Conservation (phyloP, 2,888 invertebrate genomes). For the Scaptomyza cyrtandrae region DNA sequence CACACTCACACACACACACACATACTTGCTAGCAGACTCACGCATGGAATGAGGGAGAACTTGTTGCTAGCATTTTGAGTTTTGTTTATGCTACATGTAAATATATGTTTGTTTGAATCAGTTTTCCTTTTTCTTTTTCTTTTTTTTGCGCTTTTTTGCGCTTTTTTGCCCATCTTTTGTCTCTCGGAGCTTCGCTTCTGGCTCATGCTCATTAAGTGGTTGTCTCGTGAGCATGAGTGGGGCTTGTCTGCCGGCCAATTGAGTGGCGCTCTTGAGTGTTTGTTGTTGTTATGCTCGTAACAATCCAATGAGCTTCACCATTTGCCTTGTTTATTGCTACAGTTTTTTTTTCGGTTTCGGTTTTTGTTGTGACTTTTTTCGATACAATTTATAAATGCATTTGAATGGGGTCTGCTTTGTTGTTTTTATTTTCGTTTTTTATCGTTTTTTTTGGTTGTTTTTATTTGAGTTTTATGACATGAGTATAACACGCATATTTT, state of each 20-base stretch:
- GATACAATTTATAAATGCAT: conserved; percentile 67
- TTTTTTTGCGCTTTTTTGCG: conserved; percentile 21
- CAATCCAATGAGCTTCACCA: conserved; percentile 67
- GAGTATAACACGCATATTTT: conserved; percentile 53
- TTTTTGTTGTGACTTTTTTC: conserved; percentile 38
- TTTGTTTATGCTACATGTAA: conserved; percentile 47
- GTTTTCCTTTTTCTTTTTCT: conserved; percentile 6
- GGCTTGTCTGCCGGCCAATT: conserved; percentile 59
- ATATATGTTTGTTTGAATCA: conserved; percentile 6
- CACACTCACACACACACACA: conserved; percentile 7
- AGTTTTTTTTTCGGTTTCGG: conserved; percentile 15
- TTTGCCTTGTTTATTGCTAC: conserved; percentile 61
- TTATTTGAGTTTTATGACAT: conserved; percentile 63
- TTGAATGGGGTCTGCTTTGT: conserved; percentile 59
- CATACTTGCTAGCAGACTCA: conserved; percentile 10
- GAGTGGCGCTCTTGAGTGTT: conserved; percentile 71
- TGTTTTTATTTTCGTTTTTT: conserved; percentile 13
- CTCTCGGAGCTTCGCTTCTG: conserved; percentile 30
- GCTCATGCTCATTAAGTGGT: conserved; percentile 79
- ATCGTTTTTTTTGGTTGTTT: conserved; percentile 55
- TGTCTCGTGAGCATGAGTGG: conserved; percentile 66
- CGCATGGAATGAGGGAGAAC: conserved; percentile 39
- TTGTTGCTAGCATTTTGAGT: conserved; percentile 58
- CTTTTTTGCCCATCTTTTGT: background rate
- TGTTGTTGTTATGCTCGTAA: conserved; percentile 59